Evolutionary conservation across 2,888 invertebrate species (phyloP), one percentile per base, ranked within the genome.

Genomic region (Luperina testacea): DNA sequence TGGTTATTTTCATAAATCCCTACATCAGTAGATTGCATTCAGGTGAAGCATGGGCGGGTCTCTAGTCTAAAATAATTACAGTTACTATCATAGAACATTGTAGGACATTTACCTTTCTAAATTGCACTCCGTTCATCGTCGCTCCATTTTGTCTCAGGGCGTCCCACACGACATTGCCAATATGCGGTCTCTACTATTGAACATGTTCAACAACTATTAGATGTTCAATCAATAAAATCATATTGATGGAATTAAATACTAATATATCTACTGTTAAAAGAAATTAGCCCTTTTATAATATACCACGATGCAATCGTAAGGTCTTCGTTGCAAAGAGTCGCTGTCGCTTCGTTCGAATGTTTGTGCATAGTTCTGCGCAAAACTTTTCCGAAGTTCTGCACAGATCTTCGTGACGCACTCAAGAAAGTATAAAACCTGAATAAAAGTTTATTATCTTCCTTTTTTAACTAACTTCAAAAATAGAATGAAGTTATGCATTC

Each of bases 311-410:
- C 7, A 20, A n/a, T 71, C 8, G 32, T 48, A 42, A 32, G 7
- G 7, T 42, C 53, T 61, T 32, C 27, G n/a, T 67, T 27, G 45
- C 32, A 42, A 75, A 32, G 8, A 68, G 27, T 63, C 20, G 38
- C 57, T 4, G 8, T 59, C 38, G 48, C 24, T 48, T 68, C 59
- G 15, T 72, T 59, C 51, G 38, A 72, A 72, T 53, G n/a, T 78
- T 72, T 53, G n/a, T 61, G 45, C 69, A 78, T 59, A 77, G 72
- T 82, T 78, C 59, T 57, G 59, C 24, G 20, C 8, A 51, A 61
- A 82, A 78, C 63, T 81, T 72, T 27, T 8, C n/a, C 51, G 7
- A 32, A 4, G 57, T 27, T 77, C 51, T 71, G 38, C 42, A 57
- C 24, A 38, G 27, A 38, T 61, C 38, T 38, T 11, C 24, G 53